Conservation (phyloP, 2,888 invertebrate species). For the Cephus pulcher region DNA sequence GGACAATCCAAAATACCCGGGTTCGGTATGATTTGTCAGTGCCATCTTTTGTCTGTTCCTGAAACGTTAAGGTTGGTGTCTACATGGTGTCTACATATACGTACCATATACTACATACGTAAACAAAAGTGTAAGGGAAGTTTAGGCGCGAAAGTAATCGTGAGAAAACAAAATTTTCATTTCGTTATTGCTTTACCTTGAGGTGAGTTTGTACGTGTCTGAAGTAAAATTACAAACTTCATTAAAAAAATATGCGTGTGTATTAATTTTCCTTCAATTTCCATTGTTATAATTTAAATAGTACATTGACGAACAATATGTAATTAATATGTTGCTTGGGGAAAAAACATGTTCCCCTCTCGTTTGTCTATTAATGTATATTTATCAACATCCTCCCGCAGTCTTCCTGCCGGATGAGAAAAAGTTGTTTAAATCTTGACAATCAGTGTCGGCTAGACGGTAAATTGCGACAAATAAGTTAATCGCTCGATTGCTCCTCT, state of each 20-base stretch:
- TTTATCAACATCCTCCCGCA: not conserved
- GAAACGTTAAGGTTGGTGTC: not conserved
- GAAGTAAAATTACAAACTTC: not conserved
- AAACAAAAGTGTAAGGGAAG: not conserved
- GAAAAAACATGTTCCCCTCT: not conserved
- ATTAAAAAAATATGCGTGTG: not conserved
- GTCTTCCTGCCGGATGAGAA: not conserved
- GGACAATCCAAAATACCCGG: not conserved
- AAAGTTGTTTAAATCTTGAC: not conserved
- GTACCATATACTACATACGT: not conserved
- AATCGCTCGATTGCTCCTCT: not conserved
- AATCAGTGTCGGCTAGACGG: not conserved
- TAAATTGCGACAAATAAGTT: not conserved
- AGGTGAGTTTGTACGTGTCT: not conserved
- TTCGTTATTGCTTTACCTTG: not conserved
- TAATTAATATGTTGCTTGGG: not conserved
- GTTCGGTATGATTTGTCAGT: not conserved
- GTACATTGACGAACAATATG: not conserved
- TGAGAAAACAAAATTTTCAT: not conserved
- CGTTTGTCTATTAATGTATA: not conserved
- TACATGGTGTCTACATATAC: not conserved
- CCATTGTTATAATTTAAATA: not conserved
- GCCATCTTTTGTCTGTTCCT: not conserved
- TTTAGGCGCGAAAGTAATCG: not conserved
- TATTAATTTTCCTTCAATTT: not conserved